Evolutionary conservation across 1,140 invertebrate genomes (phyloP).

Genomic region (Drosophila lini): DNA sequence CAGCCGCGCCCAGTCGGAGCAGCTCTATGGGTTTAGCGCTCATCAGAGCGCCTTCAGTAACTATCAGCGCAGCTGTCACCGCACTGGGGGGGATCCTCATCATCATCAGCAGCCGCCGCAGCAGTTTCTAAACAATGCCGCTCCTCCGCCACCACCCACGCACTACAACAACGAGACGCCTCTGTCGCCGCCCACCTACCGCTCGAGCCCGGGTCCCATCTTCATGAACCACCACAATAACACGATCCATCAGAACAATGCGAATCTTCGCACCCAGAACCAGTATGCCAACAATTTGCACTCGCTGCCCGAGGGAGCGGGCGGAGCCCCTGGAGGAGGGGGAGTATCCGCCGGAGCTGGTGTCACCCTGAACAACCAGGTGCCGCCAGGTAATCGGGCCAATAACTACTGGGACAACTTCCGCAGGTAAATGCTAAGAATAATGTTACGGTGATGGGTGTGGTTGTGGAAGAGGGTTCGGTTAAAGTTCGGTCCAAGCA

Average conservation of each 20-base stretch:
- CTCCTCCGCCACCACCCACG: slow-evolving; percentile 50
- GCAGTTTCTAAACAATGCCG: slow-evolving; percentile 65
- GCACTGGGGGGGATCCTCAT: slow-evolving; percentile 48
- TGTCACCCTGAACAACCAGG: slow-evolving; percentile 92
- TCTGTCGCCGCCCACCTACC: slow-evolving; percentile 67
- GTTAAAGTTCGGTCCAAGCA: slow-evolving; percentile 21
- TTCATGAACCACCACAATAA: slow-evolving; percentile 84
- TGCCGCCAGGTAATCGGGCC: slow-evolving; percentile 92
- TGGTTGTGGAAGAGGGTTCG: slow-evolving; percentile 3
- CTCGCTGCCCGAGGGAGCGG: slow-evolving; percentile 50
- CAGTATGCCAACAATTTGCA: slow-evolving; percentile 79
- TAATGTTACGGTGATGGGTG: slow-evolving; percentile 32
- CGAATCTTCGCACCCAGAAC: slow-evolving; percentile 80
- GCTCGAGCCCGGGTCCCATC: slow-evolving; percentile 75
- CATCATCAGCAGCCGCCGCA: slow-evolving; percentile 50
- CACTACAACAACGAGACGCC: slow-evolving; percentile 79
- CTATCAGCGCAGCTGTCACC: slow-evolving; percentile 73
- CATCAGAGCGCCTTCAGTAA: slow-evolving; percentile 73
- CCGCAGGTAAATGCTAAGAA: slow-evolving; percentile 88
- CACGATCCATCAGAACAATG: slow-evolving; percentile 81
- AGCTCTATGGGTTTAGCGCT: slow-evolving; percentile 56
- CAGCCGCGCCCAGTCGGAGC: slow-evolving; percentile 80
- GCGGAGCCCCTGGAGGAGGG: slow-evolving; percentile 46
- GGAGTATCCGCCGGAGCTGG: slow-evolving; percentile 48
- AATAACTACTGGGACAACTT: slow-evolving; percentile 98